Evolutionary conservation across 1,140 invertebrate species (phyloP), one percentile per base, ranked within the genome.

Genomic region (Octopus sinensis): DNA sequence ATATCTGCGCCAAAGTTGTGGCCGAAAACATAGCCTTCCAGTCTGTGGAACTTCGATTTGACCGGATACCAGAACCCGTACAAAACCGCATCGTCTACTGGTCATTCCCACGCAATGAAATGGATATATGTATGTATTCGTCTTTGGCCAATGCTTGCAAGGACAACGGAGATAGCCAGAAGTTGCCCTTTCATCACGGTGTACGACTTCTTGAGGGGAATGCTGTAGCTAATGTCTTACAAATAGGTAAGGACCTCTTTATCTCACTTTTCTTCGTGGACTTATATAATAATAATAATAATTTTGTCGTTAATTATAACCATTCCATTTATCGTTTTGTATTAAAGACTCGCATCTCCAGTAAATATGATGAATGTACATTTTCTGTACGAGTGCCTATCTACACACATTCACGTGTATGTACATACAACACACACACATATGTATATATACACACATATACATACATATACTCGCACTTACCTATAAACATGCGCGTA

Each of bases 101-200:
- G 95, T 95, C 95, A 80, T 96, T 96, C 91, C 95, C 95, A 82
- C 91, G 95, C 85, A 94, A 96, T 90, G 95, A 96, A 91, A 92
- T 94, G 86, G 95, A 96, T 91, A 96, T 96, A 89, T 95, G 94
- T 90, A 96, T 96, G 95, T 96, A 96, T 91, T 95, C 95, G 81
- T 96, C 95, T 84, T 93, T 96, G 90, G 93, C 94, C 89, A 92
- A 87, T 93, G 86, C 88, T 82, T 84, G 84, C 82, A 89, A 91
- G 83, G 89, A 89, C 80, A 87, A 86, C 82, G 90, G 89, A 79
- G 94, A 95, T 91, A 93, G 93, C 87, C 94, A 94, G 88, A 95
- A 94, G 92, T 92, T 96, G 84, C 95, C 95, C 86, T 96, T 96
- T 91, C 94, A 95, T 91, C 94, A 94, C 91, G 95, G 95, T 89